Base-by-base conservation (phyloP, 2,888 invertebrate genomes). In the Prosopocoilus inquinatus region DNA sequence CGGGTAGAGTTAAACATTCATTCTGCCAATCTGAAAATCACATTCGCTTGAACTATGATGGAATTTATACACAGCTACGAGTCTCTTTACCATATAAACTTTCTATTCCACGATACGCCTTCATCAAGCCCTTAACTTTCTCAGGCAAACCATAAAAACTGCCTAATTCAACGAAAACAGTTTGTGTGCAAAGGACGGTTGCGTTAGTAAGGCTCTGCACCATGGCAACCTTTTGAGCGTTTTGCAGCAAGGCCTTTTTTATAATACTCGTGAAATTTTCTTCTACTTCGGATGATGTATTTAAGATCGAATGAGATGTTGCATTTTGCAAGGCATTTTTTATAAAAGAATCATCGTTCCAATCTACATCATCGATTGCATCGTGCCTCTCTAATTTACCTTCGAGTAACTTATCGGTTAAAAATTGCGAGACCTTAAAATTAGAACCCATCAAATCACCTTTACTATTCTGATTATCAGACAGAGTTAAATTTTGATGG, bases 11-110 rank as follows among this genome's bases (percentile, higher is more conserved):
- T 3, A 97, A 79, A 72, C 96, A 97, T 77, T 96, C 93, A 65
- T 90, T 84, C 79, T 98, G 97, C 97, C 97, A 97, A 64, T 91
- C 96, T 94, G 69, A 13, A 78, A 76, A 65, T 47, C 47, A 50
- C 58, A 46, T 57, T 47, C 33, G 53, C 13, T 44, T 50, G 39
- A 50, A 38, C 47, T 12, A 8, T 9, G n/a, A 38, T 12, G 7
- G 13, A n/a, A n/a, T 8, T 33, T 46, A 51, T 16, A 20, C n/a
- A n/a, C n/a, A 35, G 34, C 33, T 3, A 28, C 5, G 1, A 28
- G 5, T 28, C 20, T 5, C 20, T 28, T 41, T 74, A 93, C 93
- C 89, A 82, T 95, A 95, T 63, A 96, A 82, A 61, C 84, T 83
- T 15, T 84, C 82, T 59, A 96, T 94, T 61, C 90, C 90, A 71